Evolutionary conservation across 2,888 invertebrate species (phyloP), one percentile per base, ranked within the genome.

Genomic region (Mayetiola destructor): DNA sequence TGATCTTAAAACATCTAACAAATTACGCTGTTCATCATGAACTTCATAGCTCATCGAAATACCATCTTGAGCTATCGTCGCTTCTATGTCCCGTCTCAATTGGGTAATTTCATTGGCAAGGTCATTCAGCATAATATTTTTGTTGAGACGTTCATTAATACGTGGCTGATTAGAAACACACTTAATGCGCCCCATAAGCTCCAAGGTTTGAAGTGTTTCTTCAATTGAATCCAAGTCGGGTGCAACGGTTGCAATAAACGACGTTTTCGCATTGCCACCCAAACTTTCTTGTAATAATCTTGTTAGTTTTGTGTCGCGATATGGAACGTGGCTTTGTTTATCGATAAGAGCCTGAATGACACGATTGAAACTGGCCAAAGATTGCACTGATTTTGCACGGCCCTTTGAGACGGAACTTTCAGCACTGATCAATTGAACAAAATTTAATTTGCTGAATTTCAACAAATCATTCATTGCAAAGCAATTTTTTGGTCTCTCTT

Each of bases 401-500:
- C 27, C 48, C n/a, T 48, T 8, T 8, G 8, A 6, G 32, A 12
- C 32, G 8, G 8, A 27, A 48, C 48, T 48, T n/a, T 48, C 48
- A 27, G 23, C 27, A 16, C 29, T 27, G 48, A 23, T 27, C 48
- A 48, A 48, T 27, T 48, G 48, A 27, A 48, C 48, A n/a, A 48
- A 48, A 48, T 27, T n/a, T 27, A 48, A 18, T 48, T 48, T 48
- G 8, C 48, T 23, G 18, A n/a, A 48, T 27, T 48, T 48, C 5
- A 48, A 48, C 12, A 48, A n/a, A n/a, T 48, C 48, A 8, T 48
- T 9, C 3, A 48, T 16, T n/a, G 23, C 27, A 48, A 48, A 27
- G n/a, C n/a, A n/a, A n/a, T n/a, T n/a, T 27, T 48, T 48, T n/a
- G 48, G 48, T 16, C n/a, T 48, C n/a, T 48, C 48, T n/a, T 48